Evolutionary conservation across 2,888 invertebrate species (phyloP).

Genomic region (Linnaemya vulpina): DNA sequence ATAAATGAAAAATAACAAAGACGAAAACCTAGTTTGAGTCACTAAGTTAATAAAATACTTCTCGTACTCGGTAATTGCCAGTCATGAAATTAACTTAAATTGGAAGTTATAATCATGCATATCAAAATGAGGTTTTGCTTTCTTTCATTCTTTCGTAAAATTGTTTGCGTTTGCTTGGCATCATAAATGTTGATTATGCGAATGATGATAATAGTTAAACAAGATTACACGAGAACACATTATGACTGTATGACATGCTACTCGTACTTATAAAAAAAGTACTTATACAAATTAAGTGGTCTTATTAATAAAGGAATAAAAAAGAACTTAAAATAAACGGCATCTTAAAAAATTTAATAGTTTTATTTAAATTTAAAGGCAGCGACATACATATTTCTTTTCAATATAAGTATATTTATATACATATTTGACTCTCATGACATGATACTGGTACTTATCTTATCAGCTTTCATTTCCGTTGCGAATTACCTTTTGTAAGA

Average conservation of each 20-base stretch:
- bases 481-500: constrained; percentile 12
- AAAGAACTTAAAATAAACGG: constrained; percentile 30
- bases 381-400: not conserved
- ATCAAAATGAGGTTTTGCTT: constrained; percentile 31
- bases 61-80: constrained; percentile 31
- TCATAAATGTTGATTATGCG: constrained; percentile 42
- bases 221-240: constrained; percentile 48
- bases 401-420: not conserved
- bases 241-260: constrained; percentile 61
- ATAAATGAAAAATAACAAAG: constrained; percentile 10
- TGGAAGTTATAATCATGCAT: constrained; percentile 64
- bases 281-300: constrained; percentile 65
- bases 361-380: constrained; percentile 37
- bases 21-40: constrained; percentile 53
- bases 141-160: constrained; percentile 13
- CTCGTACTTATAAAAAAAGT: constrained; percentile 25
- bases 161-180: constrained; percentile 21
- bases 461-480: constrained; percentile 40
- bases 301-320: constrained; percentile 54
- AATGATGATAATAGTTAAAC: constrained; percentile 53
- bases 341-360: constrained; percentile 40
- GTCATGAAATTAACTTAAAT: constrained; percentile 65
- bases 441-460: constrained; percentile 5
- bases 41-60: constrained; percentile 46
- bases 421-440: not conserved